Evolutionary conservation across 2,113 vertebrate species (phyloP).

Genomic region (Tympanuchus pallidicinctus): DNA sequence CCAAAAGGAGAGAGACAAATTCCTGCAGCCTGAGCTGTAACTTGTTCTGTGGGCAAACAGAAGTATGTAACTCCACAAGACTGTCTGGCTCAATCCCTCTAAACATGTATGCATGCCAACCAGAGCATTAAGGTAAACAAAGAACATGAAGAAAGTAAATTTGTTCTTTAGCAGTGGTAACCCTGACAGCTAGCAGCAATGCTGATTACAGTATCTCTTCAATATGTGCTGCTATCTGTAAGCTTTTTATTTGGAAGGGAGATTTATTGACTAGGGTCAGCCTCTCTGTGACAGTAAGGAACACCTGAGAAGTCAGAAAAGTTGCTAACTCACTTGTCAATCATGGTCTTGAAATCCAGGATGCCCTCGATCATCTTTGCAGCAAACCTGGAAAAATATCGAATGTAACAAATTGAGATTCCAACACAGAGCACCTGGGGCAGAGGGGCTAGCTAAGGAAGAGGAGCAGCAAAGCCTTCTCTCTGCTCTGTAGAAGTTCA

Average conservation of each 20-base stretch:
- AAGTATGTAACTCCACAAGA: not conserved
- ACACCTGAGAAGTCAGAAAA: not conserved
- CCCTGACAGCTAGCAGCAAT: not conserved
- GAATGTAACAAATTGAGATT: not conserved
- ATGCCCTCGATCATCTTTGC: conserved; percentile 95
- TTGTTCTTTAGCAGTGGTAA: not conserved
- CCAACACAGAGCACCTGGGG: not conserved
- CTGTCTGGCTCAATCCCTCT: not conserved
- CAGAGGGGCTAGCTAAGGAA: not conserved
- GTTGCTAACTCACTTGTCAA: conserved; percentile 89
- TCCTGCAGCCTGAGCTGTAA: conserved; percentile 34
- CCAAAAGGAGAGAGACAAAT: not conserved
- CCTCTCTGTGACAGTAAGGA: not conserved
- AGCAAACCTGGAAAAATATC: conserved; percentile 85
- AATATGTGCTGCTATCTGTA: not conserved
- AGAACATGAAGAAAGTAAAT: not conserved
- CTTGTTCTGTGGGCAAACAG: conserved; percentile 6
- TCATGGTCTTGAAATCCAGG: conserved; percentile 94
- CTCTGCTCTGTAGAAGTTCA: not conserved
- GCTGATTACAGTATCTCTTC: not conserved
- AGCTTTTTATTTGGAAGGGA: not conserved
- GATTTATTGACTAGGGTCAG: not conserved
- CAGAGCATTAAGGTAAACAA: conserved; percentile 8
- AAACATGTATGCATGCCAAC: accelerated
- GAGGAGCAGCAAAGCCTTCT: not conserved